Evolutionary conservation across 2,888 invertebrate genomes (phyloP), one percentile per base, ranked within the genome.

Genomic region (Eupithecia centaureata): DNA sequence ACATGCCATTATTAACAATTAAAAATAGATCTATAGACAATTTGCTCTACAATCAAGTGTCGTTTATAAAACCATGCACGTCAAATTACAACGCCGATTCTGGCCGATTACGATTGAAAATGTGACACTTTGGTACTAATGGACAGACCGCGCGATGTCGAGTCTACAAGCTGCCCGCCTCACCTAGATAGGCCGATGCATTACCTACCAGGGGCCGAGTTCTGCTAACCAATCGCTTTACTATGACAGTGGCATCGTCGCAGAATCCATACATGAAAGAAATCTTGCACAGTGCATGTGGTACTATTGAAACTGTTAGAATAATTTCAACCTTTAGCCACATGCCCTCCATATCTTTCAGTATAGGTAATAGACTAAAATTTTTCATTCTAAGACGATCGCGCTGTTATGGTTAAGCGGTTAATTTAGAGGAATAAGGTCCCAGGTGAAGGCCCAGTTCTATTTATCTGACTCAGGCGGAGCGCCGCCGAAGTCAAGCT

Each of bases 401-500:
- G n/a, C n/a, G n/a, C n/a, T n/a, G n/a, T n/a, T n/a, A n/a, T n/a
- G n/a, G n/a, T n/a, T n/a, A n/a, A n/a, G n/a, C n/a, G n/a, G n/a
- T n/a, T n/a, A n/a, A n/a, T n/a, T n/a, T n/a, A n/a, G n/a, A n/a
- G n/a, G n/a, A n/a, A n/a, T n/a, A n/a, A n/a, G n/a, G n/a, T n/a
- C n/a, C n/a, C n/a, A 66, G 72, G 74, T 68, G 72, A 67, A 73
- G 63, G 68, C 63, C 72, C 74, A 71, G 61, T 64, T 75, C 86
- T 91, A 91, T 86, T 92, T 92, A 69, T 93, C 93, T 68, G 87
- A 74, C 64, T 92, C 93, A 54, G 90, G 90, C 67, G 92, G 91
- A 57, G 92, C 91, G 61, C 94, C 92, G 61, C 93, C 92, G 85
- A 95, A 96, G 87, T 96, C 96, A 70, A 96, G 88, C 86, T 95